Conservation (phyloP, 2,888 invertebrate species). For the Lydus trimaculatus region DNA sequence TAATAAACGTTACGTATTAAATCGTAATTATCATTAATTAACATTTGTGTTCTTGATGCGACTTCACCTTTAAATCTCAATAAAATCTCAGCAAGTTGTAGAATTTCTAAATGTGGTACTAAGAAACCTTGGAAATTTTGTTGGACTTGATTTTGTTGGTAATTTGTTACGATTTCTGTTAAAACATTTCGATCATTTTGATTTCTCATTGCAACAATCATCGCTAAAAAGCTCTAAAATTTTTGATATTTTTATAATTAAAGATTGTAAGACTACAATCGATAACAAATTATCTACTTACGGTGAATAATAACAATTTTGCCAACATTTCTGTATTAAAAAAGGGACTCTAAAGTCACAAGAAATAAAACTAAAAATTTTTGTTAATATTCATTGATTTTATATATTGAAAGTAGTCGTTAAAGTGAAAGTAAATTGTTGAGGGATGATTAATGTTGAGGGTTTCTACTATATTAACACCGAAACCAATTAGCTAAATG, state of each 20-base stretch:
- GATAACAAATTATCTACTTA: not conserved
- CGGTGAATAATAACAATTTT: not conserved
- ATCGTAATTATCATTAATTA: slow-evolving; percentile 45
- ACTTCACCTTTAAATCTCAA: slow-evolving; percentile 44
- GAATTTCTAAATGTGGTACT: slow-evolving; percentile 42
- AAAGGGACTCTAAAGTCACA: not conserved
- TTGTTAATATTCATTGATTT: not conserved
- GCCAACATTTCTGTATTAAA: not conserved
- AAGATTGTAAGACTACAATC: too few relatives aligned
- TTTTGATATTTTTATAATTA: not conserved
- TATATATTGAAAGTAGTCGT: not conserved
- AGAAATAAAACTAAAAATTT: not conserved
- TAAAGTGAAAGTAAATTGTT: not conserved
- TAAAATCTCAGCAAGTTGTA: slow-evolving; percentile 43
- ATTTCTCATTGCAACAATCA: not conserved
- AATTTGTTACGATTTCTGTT: not conserved
- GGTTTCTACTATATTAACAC: not conserved
- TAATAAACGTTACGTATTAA: slow-evolving; percentile 38
- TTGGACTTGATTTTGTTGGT: not conserved
- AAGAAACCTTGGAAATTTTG: slow-evolving; percentile 15
- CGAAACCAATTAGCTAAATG: not conserved
- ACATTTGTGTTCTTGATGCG: slow-evolving; percentile 32
- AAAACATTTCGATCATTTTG: not conserved
- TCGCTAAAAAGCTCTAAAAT: not conserved
- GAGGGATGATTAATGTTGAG: not conserved